Evolutionary conservation across 2,888 invertebrate genomes (phyloP).

Genomic region (Dyspetes luteomarginatus): DNA sequence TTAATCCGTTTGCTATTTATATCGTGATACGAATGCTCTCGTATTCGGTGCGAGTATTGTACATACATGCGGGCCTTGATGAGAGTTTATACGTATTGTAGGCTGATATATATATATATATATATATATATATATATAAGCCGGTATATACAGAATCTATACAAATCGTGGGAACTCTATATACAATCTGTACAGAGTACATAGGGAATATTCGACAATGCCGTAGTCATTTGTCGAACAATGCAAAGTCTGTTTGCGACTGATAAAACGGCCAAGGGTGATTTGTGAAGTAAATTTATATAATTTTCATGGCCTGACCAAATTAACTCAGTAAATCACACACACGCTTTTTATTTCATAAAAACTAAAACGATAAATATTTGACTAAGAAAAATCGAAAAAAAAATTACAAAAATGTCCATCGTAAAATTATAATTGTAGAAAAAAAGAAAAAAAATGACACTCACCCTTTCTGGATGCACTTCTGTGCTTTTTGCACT

Average conservation of each 20-base stretch:
- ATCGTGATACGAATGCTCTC: neutral
- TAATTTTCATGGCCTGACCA: neutral
- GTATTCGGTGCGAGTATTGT: constrained; percentile 1
- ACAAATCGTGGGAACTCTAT: constrained; percentile 52
- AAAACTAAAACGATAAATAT: too few species aligned
- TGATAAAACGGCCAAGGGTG: neutral
- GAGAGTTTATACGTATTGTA: neutral
- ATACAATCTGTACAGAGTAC: neutral
- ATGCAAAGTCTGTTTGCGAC: constrained; percentile 8
- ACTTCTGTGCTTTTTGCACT: constrained; percentile 70
- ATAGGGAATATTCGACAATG: constrained; percentile 38
- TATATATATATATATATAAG: neutral
- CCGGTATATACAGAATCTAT: constrained; percentile 1
- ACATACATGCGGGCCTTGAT: constrained; percentile 57
- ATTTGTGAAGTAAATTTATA: neutral
- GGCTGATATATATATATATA: neutral
- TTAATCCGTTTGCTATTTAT: constrained; percentile 46
- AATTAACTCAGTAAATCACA: too few species aligned
- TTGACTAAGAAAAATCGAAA: too few species aligned
- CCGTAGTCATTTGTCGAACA: constrained; percentile 15
- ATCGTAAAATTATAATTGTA: constrained; percentile 23
- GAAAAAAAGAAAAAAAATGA: constrained; percentile 3
- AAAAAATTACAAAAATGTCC: neutral
- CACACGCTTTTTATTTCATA: too few species aligned
- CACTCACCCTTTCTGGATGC: constrained; percentile 74